Evolutionary conservation across 2,888 invertebrate species (phyloP), one percentile per base, ranked within the genome.

Genomic region (Dasysyrphus albostriatus): DNA sequence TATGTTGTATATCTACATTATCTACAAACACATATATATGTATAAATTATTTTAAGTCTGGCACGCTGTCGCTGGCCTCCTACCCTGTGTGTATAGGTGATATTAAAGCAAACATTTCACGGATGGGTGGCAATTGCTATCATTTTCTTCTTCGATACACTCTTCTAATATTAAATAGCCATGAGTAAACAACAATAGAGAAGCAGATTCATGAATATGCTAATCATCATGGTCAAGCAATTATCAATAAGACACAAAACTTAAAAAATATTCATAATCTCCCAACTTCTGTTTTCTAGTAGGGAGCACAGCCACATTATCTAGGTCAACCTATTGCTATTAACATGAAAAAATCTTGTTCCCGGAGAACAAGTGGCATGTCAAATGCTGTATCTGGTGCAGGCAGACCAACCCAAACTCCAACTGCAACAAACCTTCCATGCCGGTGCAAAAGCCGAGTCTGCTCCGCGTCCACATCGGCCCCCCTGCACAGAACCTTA

Each of bases 401-500:
- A 39, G 39, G 14, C 59, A 24, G 14, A 56, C 16, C 67, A 49
- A 54, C 47, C 47, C 49, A 77, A 39, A 37, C 47, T 79, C 37
- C 74, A 32, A n/a, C n/a, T n/a, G n/a, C n/a, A n/a, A 24, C 37
- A 54, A 77, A 44, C 19, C 56, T 39, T 42, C 37, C 32, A 74
- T 75, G 74, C 76, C 80, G 72, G 67, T 80, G 51, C 61, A 69
- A 24, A 49, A 7, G 5, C n/a, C 29, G 29, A 37, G 34, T 59
- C 59, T 19, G 37, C 19, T 59, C 6, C 14, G 6, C 19, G 37
- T 37, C 37, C 3, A 29, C 14, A 44, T 29, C n/a, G 8, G 70
- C 61, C 81, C 85, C 67, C 81, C 85, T 56, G 85, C 76, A 77
- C 85, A 81, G 81, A 85, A 85, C 24, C 29, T 3, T 3, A 24